Evolutionary conservation across 2,888 invertebrate genomes (phyloP).

Genomic region (Heliconius aoede): DNA sequence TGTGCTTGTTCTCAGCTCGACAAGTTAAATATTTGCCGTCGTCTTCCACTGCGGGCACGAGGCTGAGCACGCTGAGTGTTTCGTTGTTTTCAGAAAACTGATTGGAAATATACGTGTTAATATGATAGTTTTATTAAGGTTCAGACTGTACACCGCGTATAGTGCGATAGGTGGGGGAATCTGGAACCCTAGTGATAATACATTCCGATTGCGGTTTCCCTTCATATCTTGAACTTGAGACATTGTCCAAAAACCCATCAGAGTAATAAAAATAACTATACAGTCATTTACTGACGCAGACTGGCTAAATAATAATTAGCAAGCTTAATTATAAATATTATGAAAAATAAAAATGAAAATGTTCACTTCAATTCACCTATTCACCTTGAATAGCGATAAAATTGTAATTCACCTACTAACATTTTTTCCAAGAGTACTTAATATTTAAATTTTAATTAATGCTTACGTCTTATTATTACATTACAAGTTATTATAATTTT

Average conservation of each 20-base stretch:
- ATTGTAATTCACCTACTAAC: background rate
- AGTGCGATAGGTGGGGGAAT: no score
- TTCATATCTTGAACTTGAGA: no score
- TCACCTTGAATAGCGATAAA: background rate
- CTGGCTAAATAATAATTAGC: background rate
- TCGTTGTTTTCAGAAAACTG: slow-evolving; percentile 94
- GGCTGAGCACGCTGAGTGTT: slow-evolving; percentile 91
- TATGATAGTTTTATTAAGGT: no score
- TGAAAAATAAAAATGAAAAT: background rate
- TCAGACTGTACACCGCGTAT: no score
- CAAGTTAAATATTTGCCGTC: slow-evolving; percentile 95
- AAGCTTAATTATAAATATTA: slow-evolving; percentile 15
- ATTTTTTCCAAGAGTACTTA: background rate
- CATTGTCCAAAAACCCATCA: no score
- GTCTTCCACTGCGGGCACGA: slow-evolving; percentile 93
- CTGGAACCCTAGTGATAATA: no score
- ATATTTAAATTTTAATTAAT: slow-evolving; percentile 12
- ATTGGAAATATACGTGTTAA: background rate
- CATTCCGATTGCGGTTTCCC: background rate
- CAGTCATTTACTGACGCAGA: background rate
- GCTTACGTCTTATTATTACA: background rate
- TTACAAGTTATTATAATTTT: background rate
- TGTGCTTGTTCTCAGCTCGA: slow-evolving; percentile 93
- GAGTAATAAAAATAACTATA: no score
- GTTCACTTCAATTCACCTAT: background rate